Base-by-base conservation (phyloP, 2,797 vertebrate species). In the Megalops cyprinoides region DNA sequence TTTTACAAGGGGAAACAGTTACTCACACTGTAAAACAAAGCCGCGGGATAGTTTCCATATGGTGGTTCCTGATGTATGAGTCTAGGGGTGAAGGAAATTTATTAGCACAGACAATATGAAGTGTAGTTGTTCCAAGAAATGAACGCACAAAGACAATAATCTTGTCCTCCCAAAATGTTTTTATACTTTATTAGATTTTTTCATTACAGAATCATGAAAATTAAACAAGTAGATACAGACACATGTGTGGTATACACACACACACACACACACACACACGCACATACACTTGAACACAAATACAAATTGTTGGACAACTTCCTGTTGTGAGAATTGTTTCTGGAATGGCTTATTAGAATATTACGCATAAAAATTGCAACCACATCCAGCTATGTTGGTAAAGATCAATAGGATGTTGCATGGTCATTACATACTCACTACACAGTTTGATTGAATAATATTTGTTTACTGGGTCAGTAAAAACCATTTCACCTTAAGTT, bases 1-100 rank as follows among this genome's bases (percentile, higher is more conserved):
- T 55, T 74, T 80, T 60, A 80, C 49, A 78, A 78, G 39, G 75
- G 28, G 75, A 82, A 78, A 56, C 56, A n/a, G 67, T 74, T 78
- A 31, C 53, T 82, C 69, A 58, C 55, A 55, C 31, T 46, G 23
- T 82, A 74, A 83, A 74, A 77, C 78, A 80, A 58, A 80, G 39
- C 62, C 34, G 25, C 39, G 58, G 48, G 56, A 79, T 71, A 48
- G n/a, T 31, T 80, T 78, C 79, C 79, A 81, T 74, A 58, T 77
- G 78, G 74, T 31, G 39, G 42, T 39, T 78, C 67, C 42, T 48
- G 39, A 20, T 31, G 8, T 62, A 28, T 80, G 55, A n/a, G 3
- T 44, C 44, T 49, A 46, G 71, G 28, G 39, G 34, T 25, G 58
- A 78, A 44, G 10, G 23, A 31, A 23, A 23, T 44, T 42, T 78